Percentiles rank a stretch among this genome's conserved stretches.
Evolutionary conservation across 2,888 invertebrate genomes (phyloP).

Genomic region (Conops quadrifasciatus): DNA sequence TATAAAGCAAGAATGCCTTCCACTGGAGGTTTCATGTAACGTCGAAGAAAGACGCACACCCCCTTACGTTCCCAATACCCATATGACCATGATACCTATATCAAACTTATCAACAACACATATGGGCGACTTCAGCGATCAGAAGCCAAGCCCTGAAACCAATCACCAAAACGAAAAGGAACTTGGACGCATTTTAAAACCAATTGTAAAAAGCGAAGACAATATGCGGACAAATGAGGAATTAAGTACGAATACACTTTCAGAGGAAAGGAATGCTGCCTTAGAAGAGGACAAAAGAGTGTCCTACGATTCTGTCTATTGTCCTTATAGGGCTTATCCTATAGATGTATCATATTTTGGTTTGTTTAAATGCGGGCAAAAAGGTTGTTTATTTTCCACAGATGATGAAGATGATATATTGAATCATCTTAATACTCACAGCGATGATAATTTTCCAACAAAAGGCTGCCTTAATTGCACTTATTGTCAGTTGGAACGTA

Average conservation of each 20-base stretch:
- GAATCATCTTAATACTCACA: conserved; percentile 44
- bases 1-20: not conserved
- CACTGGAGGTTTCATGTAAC: not conserved
- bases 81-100: conserved; percentile 3
- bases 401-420: conserved; percentile 41
- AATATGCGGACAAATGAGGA: too few species aligned
- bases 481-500: conserved; percentile 40
- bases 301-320: not conserved
- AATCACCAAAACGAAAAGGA: too few species aligned
- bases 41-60: too few species aligned
- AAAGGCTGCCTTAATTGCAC: conserved; percentile 41
- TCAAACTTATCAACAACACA: not conserved
- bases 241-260: too few species aligned
- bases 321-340: conserved; percentile 42
- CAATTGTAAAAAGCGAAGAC: too few species aligned
- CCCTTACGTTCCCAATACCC: not conserved
- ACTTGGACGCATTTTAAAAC: too few species aligned
- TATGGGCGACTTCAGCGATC: too few species aligned
- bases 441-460: conserved; percentile 28
- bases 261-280: too few species aligned
- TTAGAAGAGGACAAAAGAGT: not conserved
- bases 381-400: conserved; percentile 48
- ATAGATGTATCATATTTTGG: conserved; percentile 46
- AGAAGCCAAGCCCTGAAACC: too few species aligned
- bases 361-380: conserved; percentile 48